Evolutionary conservation across 2,888 invertebrate genomes (phyloP).

Genomic region (Megamerina dolium): DNA sequence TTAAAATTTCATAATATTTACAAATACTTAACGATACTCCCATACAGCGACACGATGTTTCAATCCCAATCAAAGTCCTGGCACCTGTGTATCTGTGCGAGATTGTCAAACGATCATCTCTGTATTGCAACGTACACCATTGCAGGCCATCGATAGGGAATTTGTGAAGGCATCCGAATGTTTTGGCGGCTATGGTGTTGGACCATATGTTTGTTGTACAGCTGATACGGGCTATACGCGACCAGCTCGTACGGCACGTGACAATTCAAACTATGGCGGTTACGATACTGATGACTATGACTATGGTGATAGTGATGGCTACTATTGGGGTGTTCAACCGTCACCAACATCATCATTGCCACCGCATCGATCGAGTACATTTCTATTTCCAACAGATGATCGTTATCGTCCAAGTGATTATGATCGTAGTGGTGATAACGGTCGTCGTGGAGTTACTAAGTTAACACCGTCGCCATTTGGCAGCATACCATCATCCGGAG

Average conservation of each 20-base stretch:
- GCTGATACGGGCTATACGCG: slow-evolving; percentile 30
- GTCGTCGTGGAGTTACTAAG: neutral
- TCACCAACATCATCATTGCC: neutral
- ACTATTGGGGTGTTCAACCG: neutral
- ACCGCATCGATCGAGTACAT: neutral
- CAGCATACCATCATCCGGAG: slow-evolving; percentile 1
- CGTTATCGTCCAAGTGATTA: neutral
- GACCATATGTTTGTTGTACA: slow-evolving; percentile 42
- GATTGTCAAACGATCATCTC: slow-evolving; percentile 38
- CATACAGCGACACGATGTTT: slow-evolving; percentile 52
- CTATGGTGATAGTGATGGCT: neutral
- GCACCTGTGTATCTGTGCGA: slow-evolving; percentile 38
- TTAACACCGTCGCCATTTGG: too few relatives aligned
- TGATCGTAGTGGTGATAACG: neutral
- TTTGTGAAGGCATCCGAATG: slow-evolving; percentile 40
- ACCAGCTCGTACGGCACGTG: neutral
- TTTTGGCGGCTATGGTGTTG: slow-evolving; percentile 25
- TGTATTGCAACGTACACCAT: slow-evolving; percentile 26
- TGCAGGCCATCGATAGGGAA: slow-evolving; percentile 28
- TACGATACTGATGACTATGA: too few relatives aligned
- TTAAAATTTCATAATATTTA: too few relatives aligned
- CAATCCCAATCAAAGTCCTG: slow-evolving; percentile 41
- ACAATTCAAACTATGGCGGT: neutral
- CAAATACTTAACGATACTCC: too few relatives aligned
- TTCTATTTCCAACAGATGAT: neutral